Base-by-base conservation (phyloP, 2,797 vertebrate genomes). In the Chrysocyon brachyurus region DNA sequence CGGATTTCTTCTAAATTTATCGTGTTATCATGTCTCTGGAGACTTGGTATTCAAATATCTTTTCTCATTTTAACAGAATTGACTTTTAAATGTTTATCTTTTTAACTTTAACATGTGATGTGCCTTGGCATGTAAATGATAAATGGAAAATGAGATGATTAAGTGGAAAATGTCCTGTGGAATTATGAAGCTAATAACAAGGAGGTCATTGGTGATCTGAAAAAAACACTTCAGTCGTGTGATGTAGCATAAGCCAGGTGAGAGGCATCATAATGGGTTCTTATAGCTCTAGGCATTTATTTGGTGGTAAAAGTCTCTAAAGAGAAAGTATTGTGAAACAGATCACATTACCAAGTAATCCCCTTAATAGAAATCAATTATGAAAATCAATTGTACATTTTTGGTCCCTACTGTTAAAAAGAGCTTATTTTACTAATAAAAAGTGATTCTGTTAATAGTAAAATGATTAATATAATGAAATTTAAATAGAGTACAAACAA, bases 11-110 rank as follows among this genome's bases (percentile, higher is more conserved):
- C n/a, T 68, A n/a, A 66, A 21, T 96, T 78, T 81, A 59, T 52
- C 54, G 2, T 52, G 16, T 84, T 54, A 66, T 24, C 28, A 56
- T 57, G 3, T 33, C 6, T 56, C 19, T 16, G 40, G 40, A 84
- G 9, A 96, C 33, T 90, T 84, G 22, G 82, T 84, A 81, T 68
- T 85, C 52, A 91, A 92, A 70, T 57, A 16, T 64, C 17, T 75
- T 79, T 79, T 33, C 22, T 87, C 56, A 86, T 82, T 92, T 94
- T 56, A 66, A 46, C 24, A 86, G 81, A 66, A 79, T 0, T 79
- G 15, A 33, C 14, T 92, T 91, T 97, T 68, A 94, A 68, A 63
- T 78, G n/a, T 93, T 75, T 52, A 59, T 33, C 54, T 61, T 94
- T 82, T 79, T 90, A 1, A 85, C 3, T 87, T 88, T 46, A 46